A percentile compares a stretch with the other conserved stretches of the same genome.
Evolutionary conservation across 1,140 invertebrate species (phyloP).

Genomic region (Drosophila gunungcola): DNA sequence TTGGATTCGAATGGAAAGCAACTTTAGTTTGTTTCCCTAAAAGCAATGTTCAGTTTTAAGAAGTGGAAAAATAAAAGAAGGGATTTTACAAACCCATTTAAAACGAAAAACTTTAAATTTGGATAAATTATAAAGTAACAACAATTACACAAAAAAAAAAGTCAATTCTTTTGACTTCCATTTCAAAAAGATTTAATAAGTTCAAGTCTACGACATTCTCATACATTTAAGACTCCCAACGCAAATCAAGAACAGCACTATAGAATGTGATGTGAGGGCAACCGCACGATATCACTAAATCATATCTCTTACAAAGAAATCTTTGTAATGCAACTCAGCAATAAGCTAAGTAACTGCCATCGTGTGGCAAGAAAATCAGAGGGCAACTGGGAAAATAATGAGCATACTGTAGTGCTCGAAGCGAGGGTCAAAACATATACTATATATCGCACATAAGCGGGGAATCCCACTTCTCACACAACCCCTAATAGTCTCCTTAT

Average conservation of each 20-base stretch:
- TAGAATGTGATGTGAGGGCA: constrained; percentile 14
- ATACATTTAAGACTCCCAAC: constrained; percentile 4
- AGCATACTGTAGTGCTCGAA: constrained; percentile 24
- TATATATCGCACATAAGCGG: constrained; percentile 26
- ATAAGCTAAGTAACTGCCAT: constrained; percentile 47
- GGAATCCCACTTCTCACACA: constrained; percentile 8
- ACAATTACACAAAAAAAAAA: too few relatives aligned
- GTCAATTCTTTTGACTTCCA: background rate
- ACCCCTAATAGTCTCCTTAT: constrained; percentile 14
- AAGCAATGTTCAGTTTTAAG: constrained; percentile 5
- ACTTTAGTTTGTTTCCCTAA: constrained; percentile 15
- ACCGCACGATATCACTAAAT: constrained; percentile 38
- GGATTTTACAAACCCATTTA: background rate
- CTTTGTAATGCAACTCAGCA: constrained; percentile 49
- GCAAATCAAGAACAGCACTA: constrained; percentile 30
- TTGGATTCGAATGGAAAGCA: background rate
- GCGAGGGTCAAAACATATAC: constrained; percentile 42
- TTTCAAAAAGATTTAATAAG: background rate
- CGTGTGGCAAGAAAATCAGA: constrained; percentile 20
- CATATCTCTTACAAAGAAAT: constrained; percentile 38
- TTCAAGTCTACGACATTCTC: background rate
- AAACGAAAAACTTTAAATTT: background rate
- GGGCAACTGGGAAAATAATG: constrained; percentile 12
- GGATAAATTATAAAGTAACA: background rate
- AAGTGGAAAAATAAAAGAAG: background rate